Evolutionary conservation across 1,140 invertebrate genomes (phyloP).

Genomic region (Nasonia longicornis): DNA sequence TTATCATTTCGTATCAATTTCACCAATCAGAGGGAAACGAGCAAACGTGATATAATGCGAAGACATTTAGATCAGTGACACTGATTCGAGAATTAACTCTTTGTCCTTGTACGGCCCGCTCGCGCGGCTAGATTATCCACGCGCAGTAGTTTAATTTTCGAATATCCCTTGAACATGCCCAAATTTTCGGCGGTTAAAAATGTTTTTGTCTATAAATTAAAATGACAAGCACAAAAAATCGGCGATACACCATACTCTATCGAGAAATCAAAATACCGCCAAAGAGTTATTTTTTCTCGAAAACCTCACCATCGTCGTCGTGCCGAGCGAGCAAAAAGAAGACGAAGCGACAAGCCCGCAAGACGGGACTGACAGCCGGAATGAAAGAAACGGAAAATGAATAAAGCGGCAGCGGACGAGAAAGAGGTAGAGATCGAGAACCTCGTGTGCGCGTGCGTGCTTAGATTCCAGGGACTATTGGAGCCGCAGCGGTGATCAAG

Average conservation of each 20-base stretch:
- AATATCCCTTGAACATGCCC: too few relatives aligned
- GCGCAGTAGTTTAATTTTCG: neutral
- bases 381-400: slow-evolving; percentile 9
- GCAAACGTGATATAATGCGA: neutral
- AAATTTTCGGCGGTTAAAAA: too few relatives aligned
- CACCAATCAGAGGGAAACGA: slow-evolving; percentile 22
- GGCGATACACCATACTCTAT: too few relatives aligned
- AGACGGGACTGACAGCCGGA: slow-evolving; percentile 1
- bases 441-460: slow-evolving; percentile 1
- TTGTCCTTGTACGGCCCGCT: neutral
- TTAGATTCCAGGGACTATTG: slow-evolving; percentile 12
- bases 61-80: slow-evolving; percentile 2
- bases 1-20: neutral
- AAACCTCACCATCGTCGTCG: neutral
- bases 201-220: too few relatives aligned
- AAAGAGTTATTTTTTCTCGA: too few relatives aligned
- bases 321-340: neutral
- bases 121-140: neutral
- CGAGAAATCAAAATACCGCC: too few relatives aligned
- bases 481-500: neutral
- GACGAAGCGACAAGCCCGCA: neutral
- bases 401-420: neutral
- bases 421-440: neutral
- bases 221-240: too few relatives aligned
- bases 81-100: neutral